Percentiles rank a stretch among this genome's conserved stretches.
Conservation (phyloP, 2,888 invertebrate species). For the Stramonita haemastoma region DNA sequence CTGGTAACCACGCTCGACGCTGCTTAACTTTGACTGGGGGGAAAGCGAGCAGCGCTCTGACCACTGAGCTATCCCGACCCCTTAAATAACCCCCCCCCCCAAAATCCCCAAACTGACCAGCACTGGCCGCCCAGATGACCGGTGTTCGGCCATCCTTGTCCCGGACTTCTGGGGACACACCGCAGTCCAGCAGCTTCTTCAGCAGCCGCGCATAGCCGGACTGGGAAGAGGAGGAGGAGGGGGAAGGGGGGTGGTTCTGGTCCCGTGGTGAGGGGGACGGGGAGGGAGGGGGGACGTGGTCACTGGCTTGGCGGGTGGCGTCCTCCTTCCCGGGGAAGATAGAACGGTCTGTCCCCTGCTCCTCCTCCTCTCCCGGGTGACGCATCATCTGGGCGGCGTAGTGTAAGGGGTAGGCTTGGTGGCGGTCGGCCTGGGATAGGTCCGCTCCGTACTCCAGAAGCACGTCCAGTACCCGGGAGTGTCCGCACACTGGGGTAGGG, state of each 20-base stretch:
- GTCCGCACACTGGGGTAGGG: conserved; percentile 87
- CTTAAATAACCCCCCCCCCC: background rate
- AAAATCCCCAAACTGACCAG: conserved; percentile 81
- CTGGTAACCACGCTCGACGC: too few relatives aligned
- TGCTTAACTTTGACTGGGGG: too few relatives aligned
- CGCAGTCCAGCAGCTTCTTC: conserved; percentile 85
- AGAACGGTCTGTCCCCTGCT: background rate
- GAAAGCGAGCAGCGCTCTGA: background rate
- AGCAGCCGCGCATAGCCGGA: conserved; percentile 80
- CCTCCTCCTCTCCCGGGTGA: background rate
- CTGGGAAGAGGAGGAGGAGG: background rate
- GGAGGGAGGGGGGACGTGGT: background rate
- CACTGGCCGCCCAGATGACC: conserved; percentile 97
- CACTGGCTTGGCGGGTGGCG: too few relatives aligned
- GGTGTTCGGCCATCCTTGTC: conserved; percentile 97
- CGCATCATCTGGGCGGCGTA: conserved; percentile 94
- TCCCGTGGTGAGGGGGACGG: background rate
- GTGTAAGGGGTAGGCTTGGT: conserved; percentile 96
- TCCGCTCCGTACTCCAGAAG: conserved; percentile 90
- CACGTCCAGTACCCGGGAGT: conserved; percentile 90
- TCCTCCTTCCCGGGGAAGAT: background rate
- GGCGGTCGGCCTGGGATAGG: conserved; percentile 92
- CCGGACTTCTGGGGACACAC: conserved; percentile 88
- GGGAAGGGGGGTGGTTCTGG: background rate
- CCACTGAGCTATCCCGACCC: background rate